Conservation (phyloP, 2,797 vertebrate species). For the Scyliorhinus canicula region DNA sequence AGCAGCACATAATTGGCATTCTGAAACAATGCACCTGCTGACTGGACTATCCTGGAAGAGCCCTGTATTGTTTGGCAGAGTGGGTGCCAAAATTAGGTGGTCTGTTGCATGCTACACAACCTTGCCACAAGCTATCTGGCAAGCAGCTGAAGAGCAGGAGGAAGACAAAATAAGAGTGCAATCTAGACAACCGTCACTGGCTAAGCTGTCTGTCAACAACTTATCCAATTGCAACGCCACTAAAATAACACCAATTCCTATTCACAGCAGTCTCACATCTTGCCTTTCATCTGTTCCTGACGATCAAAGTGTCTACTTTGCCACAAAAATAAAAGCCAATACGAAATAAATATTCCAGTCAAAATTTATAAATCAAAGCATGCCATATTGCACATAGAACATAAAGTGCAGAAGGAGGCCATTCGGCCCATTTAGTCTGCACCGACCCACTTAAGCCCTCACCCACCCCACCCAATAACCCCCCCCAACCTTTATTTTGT, state of each 20-base stretch:
- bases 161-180: not conserved
- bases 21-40: not conserved
- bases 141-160: not conserved
- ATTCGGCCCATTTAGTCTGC: no score
- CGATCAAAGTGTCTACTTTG: not conserved
- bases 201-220: not conserved
- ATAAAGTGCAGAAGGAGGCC: no score
- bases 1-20: not conserved
- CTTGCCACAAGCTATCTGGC: not conserved
- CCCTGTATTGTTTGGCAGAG: not conserved
- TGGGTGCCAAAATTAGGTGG: not conserved
- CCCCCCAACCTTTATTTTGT: no score
- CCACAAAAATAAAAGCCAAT: not conserved
- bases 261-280: not conserved
- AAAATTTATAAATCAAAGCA: not conserved
- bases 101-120: not conserved
- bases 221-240: not conserved
- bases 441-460: no score
- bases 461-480: no score
- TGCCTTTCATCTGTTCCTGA: not conserved
- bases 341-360: not conserved
- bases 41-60: not conserved
- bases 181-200: not conserved
- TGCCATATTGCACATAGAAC: not conserved
- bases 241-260: not conserved